phyloP scores from a whole-genome alignment of 2,113 vertebrate genomes.

The Semicossyphus pulcher region DNA sequence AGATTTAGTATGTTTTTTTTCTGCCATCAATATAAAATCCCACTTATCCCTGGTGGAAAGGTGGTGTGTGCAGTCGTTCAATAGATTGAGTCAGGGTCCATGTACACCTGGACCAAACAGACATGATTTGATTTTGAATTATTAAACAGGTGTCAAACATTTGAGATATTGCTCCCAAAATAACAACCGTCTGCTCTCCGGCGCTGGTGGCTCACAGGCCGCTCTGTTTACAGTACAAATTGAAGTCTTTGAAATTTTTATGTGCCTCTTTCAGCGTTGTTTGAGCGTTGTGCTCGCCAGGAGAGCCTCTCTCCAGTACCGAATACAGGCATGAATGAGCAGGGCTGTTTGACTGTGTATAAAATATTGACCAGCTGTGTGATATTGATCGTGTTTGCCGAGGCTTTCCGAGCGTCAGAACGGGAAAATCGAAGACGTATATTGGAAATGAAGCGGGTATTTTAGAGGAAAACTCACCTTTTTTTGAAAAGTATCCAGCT shows the following conservation, averaged over 20 bases:
- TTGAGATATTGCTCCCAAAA: conserved; percentile 4
- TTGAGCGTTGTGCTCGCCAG: conserved; percentile 20
- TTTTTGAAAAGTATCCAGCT: background rate
- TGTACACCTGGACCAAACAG: conserved; percentile 12
- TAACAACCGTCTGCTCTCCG: background rate
- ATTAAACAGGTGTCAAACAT: conserved; percentile 38
- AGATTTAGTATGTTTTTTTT: background rate
- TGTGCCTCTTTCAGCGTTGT: conserved; percentile 38
- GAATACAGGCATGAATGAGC: conserved; percentile 15
- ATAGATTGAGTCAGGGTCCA: background rate
- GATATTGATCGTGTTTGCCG: conserved; percentile 48
- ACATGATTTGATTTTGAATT: conserved; percentile 38
- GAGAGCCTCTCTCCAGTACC: background rate
- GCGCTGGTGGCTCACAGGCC: background rate
- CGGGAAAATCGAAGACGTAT: background rate
- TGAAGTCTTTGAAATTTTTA: conserved; percentile 67
- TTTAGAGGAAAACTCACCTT: background rate
- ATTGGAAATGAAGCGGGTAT: background rate
- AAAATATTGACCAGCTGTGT: conserved; percentile 57
- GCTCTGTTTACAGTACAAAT: conserved; percentile 68
- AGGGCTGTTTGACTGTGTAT: conserved; percentile 20
- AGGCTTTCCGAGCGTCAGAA: background rate
- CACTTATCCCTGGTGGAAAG: background rate
- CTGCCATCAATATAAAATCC: background rate
- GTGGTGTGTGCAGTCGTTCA: background rate